Conservation (phyloP, 2,888 invertebrate genomes). For the Atethmia centrago region DNA sequence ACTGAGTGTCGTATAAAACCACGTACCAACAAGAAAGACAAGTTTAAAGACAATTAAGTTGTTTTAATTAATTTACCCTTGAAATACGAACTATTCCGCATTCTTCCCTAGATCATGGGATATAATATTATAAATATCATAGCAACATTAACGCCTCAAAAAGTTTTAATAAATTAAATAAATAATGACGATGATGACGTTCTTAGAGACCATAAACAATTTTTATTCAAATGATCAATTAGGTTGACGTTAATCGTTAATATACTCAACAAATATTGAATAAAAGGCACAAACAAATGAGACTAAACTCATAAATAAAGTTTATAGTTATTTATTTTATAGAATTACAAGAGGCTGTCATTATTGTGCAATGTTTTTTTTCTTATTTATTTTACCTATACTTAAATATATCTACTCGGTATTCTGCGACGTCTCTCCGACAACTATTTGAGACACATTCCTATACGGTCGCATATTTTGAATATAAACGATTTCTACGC, state of each 20-base stretch:
- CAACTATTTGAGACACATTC: not conserved
- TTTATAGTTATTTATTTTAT: slow-evolving; percentile 12
- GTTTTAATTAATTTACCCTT: slow-evolving; percentile 3
- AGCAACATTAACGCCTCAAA: slow-evolving; percentile 4
- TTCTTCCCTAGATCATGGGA: slow-evolving; percentile 9
- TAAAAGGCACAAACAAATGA: slow-evolving; percentile 9
- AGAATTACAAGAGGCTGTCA: not conserved
- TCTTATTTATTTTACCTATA: not conserved
- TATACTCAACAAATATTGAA: slow-evolving; percentile 1
- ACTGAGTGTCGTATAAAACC: not conserved
- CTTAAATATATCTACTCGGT: not conserved
- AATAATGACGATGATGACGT: slow-evolving; percentile 15
- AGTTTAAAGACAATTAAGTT: not conserved
- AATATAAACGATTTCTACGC: not conserved
- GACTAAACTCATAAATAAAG: slow-evolving; percentile 11
- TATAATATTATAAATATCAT: not conserved
- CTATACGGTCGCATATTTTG: not conserved
- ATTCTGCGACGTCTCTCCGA: too few species aligned
- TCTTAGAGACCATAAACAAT: slow-evolving; percentile 15
- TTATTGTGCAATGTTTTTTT: not conserved
- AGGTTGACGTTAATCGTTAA: slow-evolving; percentile 23
- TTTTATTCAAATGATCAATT: slow-evolving; percentile 46
- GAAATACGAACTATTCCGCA: slow-evolving; percentile 11
- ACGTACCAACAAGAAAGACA: not conserved
- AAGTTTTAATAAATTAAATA: slow-evolving; percentile 22